Conservation (phyloP, 2,797 vertebrate genomes). For the Lacerta agilis region DNA sequence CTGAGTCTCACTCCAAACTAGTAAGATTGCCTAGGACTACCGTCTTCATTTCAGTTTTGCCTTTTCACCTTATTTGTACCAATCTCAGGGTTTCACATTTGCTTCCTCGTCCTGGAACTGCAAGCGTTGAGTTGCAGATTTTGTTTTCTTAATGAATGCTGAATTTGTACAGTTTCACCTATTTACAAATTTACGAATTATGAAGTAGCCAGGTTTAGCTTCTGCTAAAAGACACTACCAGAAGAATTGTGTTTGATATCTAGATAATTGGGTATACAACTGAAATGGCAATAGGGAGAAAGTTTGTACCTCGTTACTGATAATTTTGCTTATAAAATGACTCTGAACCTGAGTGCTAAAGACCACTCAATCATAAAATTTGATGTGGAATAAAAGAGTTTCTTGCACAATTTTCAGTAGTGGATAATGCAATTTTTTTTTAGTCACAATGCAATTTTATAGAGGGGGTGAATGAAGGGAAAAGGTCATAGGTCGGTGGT, state of each 20-base stretch:
- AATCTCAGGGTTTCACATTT: not conserved
- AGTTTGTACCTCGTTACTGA: not conserved
- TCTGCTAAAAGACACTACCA: not conserved
- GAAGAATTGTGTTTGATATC: too few relatives aligned
- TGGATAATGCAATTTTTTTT: not conserved
- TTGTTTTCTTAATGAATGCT: not conserved
- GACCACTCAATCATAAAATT: not conserved
- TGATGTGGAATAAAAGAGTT: not conserved
- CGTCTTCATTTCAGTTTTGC: not conserved
- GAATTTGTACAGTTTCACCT: not conserved
- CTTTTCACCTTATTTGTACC: not conserved
- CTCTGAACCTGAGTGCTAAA: not conserved
- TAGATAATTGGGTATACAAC: not conserved
- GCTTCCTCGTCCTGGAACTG: not conserved
- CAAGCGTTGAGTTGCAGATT: not conserved
- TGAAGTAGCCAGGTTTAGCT: not conserved
- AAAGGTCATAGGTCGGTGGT: not conserved
- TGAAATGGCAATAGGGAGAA: not conserved
- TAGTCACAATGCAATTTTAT: not conserved
- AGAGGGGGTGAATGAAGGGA: not conserved
- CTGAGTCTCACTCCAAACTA: not conserved
- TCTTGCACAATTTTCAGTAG: not conserved
- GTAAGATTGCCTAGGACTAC: not conserved
- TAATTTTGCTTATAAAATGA: not conserved
- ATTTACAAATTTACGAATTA: not conserved